Evolutionary conservation across 2,113 vertebrate species (phyloP).

Genomic region (Nyctibius bracteatus): DNA sequence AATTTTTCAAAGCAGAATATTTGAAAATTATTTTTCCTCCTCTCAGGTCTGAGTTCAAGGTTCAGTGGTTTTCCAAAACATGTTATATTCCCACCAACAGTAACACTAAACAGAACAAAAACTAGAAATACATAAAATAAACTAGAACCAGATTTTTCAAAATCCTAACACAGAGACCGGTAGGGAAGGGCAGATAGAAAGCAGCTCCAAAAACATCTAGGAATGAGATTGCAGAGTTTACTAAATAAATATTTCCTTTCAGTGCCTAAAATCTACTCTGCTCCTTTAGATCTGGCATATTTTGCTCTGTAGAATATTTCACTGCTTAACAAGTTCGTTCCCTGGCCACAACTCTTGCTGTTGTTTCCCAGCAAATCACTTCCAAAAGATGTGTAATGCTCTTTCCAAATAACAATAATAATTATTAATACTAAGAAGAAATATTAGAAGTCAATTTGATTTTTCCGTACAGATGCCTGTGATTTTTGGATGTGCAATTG

Average conservation of each 20-base stretch:
- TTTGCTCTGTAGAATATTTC: background rate
- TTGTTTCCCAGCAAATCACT: background rate
- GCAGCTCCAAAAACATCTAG: slow-evolving; percentile 30
- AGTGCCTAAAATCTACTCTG: background rate
- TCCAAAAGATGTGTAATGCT: background rate
- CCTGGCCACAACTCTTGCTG: background rate
- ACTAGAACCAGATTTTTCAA: slow-evolving; percentile 33
- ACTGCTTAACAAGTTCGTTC: background rate
- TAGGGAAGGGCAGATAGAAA: slow-evolving; percentile 8
- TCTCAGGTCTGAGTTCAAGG: slow-evolving; percentile 9
- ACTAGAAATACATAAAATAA: slow-evolving; percentile 17
- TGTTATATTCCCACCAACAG: background rate
- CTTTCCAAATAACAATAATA: background rate
- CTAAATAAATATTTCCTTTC: slow-evolving; percentile 40
- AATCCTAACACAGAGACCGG: background rate
- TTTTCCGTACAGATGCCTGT: background rate
- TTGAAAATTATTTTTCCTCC: slow-evolving; percentile 16
- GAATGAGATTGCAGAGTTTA: slow-evolving; percentile 9
- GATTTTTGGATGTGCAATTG: background rate
- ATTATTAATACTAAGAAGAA: background rate
- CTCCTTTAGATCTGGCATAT: background rate
- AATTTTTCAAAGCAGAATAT: slow-evolving; percentile 18
- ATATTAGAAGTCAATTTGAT: background rate
- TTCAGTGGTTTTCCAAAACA: slow-evolving; percentile 46
- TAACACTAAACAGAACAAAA: background rate